Evolutionary conservation across 2,113 vertebrate genomes (phyloP).

Genomic region (Aepyceros melampus): DNA sequence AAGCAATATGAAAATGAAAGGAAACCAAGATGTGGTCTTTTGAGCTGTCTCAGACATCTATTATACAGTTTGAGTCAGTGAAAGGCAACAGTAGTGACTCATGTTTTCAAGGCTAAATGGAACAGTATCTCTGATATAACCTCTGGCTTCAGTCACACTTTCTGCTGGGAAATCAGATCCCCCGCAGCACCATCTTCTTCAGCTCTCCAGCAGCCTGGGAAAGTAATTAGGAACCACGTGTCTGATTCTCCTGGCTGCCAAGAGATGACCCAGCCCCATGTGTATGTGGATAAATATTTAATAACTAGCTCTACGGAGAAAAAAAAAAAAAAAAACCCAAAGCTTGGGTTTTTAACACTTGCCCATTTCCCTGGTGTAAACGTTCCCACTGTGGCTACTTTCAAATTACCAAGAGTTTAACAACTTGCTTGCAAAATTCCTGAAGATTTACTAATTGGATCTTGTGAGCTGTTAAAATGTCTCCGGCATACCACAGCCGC

Average conservation of each 20-base stretch:
- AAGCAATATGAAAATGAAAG: conserved; percentile 91
- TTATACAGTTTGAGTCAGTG: conserved; percentile 81
- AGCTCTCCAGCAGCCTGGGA: conserved; percentile 85
- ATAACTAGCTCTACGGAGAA: neutral
- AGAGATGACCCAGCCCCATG: conserved; percentile 31
- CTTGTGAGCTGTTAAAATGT: neutral
- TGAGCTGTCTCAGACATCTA: conserved; percentile 84
- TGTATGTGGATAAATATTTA: neutral
- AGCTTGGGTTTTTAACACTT: neutral
- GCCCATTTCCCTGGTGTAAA: neutral
- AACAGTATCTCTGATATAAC: conserved; percentile 85
- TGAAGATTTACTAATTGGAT: neutral
- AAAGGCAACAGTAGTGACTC: conserved; percentile 91
- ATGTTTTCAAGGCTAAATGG: conserved; percentile 89
- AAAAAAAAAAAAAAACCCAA: neutral
- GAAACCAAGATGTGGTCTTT: conserved; percentile 88
- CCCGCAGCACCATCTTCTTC: conserved; percentile 84
- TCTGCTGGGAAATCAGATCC: conserved; percentile 87
- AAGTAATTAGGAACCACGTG: conserved; percentile 82
- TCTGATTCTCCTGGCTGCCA: conserved; percentile 53
- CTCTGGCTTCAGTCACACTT: conserved; percentile 85
- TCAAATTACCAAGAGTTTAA: neutral
- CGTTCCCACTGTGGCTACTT: neutral
- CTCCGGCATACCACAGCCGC: neutral
- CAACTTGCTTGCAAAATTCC: neutral